A percentile compares a stretch with the other conserved stretches of the same genome.
phyloP scores from a whole-genome alignment of 2,113 vertebrate species.

The Jaculus jaculus region DNA sequence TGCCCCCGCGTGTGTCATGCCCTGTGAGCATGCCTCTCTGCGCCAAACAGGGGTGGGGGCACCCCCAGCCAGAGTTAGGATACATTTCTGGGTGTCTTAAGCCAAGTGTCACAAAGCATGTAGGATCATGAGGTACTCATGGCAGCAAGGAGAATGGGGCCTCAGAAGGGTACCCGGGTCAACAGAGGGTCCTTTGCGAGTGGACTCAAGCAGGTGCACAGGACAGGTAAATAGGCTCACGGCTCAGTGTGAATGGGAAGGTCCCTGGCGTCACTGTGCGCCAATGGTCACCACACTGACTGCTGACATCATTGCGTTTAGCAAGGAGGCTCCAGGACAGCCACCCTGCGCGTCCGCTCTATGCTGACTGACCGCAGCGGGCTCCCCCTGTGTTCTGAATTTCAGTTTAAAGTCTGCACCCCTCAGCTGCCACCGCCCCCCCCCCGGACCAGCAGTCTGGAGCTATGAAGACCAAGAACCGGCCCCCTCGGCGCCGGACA shows the following conservation, averaged over 20 bases:
- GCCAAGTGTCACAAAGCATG: not conserved
- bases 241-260: not conserved
- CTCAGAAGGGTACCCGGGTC: not conserved
- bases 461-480: constrained; percentile 94
- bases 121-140: not conserved
- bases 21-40: not conserved
- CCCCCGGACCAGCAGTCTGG: not conserved
- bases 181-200: rapidly evolving
- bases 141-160: not conserved
- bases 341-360: not conserved
- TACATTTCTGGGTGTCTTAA: not conserved
- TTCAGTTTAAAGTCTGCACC: constrained; percentile 44
- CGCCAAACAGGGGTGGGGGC: not conserved
- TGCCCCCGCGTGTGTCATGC: not conserved
- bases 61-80: not conserved
- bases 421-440: not conserved
- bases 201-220: not conserved
- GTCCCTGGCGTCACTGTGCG: not conserved
- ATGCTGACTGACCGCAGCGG: not conserved
- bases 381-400: constrained; percentile 51
- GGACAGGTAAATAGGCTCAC: not conserved
- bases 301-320: not conserved
- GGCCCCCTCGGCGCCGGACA: constrained; percentile 85
- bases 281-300: not conserved
- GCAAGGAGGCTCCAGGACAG: not conserved